Conservation (phyloP, 2,797 vertebrate species). For the Mormyrops attenuatus region DNA sequence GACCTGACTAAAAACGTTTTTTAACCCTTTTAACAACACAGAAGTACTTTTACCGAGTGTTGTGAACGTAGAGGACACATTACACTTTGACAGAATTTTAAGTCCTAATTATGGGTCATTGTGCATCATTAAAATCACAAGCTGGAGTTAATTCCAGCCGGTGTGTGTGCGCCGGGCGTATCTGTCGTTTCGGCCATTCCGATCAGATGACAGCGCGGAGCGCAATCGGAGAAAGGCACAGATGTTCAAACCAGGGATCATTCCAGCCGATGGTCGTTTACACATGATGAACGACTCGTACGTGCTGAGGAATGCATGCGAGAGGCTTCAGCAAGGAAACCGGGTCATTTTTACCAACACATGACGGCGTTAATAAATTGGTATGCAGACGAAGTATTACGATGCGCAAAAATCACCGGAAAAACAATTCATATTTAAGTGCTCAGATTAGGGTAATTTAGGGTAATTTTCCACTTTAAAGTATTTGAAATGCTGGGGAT, state of each 20-base stretch:
- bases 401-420: background rate
- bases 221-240: background rate
- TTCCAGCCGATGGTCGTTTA: background rate
- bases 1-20: background rate
- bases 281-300: conserved; percentile 3
- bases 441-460: background rate
- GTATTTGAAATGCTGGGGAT: background rate
- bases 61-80: background rate
- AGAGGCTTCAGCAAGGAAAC: background rate
- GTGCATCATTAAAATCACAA: background rate
- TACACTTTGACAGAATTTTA: background rate
- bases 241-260: background rate
- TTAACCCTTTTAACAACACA: background rate
- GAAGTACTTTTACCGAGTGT: background rate
- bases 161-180: no score
- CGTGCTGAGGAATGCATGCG: background rate
- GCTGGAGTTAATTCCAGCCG: background rate
- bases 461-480: background rate
- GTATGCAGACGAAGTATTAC: background rate
- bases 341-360: background rate
- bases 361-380: background rate
- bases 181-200: background rate
- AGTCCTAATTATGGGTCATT: background rate
- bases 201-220: background rate
- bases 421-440: background rate